Evolutionary conservation across 2,797 vertebrate species (phyloP).

Genomic region (Gallirallus australis): DNA sequence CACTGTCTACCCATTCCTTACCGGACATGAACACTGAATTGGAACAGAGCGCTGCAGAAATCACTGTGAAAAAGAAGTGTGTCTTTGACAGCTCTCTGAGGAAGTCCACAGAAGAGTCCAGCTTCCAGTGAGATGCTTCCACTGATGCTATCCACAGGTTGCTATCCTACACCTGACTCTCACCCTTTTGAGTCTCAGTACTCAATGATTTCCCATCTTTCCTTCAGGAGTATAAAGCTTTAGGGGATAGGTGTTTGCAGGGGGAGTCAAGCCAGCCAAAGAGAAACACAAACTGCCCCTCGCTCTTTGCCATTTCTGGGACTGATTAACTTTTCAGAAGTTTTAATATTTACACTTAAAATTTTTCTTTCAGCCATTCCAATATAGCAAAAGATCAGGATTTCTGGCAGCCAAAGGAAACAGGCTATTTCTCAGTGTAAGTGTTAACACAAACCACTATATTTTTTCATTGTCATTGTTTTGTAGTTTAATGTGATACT

Average conservation of each 20-base stretch:
- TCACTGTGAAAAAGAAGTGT: background rate
- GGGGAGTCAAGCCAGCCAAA: background rate
- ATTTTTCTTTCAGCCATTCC: background rate
- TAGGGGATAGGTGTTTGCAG: background rate
- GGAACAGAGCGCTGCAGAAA: background rate
- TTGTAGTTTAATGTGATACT: background rate
- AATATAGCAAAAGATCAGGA: background rate
- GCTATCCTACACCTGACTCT: background rate
- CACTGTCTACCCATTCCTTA: background rate
- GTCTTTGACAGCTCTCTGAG: background rate
- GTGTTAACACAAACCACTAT: background rate
- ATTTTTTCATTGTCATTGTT: background rate
- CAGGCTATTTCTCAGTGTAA: background rate
- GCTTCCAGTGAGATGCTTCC: background rate
- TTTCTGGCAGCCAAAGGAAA: background rate
- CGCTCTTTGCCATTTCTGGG: background rate
- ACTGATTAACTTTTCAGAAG: background rate
- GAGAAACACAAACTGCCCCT: background rate
- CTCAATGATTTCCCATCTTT: background rate
- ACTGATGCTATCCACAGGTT: background rate
- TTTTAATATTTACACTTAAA: background rate
- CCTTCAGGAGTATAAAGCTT: background rate
- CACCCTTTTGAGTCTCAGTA: background rate
- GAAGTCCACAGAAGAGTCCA: background rate
- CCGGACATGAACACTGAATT: background rate